A percentile compares a stretch with the other conserved stretches of the same genome.
Evolutionary conservation across 1,140 invertebrate species (phyloP).

Genomic region (Euwallacea similis): DNA sequence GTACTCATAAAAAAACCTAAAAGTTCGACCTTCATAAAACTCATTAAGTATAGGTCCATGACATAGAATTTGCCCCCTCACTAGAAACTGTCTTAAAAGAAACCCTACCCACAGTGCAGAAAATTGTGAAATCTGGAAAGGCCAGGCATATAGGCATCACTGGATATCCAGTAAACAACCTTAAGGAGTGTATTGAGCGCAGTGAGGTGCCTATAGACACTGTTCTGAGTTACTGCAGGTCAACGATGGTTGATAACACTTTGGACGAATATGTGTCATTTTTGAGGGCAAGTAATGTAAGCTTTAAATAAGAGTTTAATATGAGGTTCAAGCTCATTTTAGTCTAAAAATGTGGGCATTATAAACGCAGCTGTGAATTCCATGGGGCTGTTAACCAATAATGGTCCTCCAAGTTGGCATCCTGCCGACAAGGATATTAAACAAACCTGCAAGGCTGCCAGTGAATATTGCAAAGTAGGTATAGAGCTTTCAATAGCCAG

Average conservation of each 20-base stretch:
- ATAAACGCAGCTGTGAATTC: constrained; percentile 79
- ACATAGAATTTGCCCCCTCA: constrained; percentile 84
- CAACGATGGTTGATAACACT: constrained; percentile 77
- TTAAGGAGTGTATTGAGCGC: constrained; percentile 73
- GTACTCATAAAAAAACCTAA: constrained; percentile 56
- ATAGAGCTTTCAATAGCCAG: neutral
- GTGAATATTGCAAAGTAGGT: constrained; percentile 61
- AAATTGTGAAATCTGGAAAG: constrained; percentile 74
- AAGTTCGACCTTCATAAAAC: neutral
- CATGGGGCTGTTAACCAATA: constrained; percentile 80
- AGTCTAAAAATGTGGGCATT: constrained; percentile 64
- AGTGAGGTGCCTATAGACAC: constrained; percentile 70
- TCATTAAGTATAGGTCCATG: constrained; percentile 59
- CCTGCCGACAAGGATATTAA: constrained; percentile 72
- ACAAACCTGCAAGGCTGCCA: constrained; percentile 62
- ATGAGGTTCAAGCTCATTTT: constrained; percentile 9
- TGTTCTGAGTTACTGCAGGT: constrained; percentile 77
- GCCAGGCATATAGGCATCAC: constrained; percentile 83
- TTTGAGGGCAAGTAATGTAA: constrained; percentile 65
- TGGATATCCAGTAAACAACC: constrained; percentile 77
- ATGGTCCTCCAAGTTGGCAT: constrained; percentile 81
- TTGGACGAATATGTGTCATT: constrained; percentile 72
- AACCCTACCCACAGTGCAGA: constrained; percentile 79
- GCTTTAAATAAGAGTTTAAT: neutral
- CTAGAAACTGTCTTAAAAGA: constrained; percentile 79